phyloP scores from a whole-genome alignment of 2,797 vertebrate genomes.

The Leptodactylus fallax region DNA sequence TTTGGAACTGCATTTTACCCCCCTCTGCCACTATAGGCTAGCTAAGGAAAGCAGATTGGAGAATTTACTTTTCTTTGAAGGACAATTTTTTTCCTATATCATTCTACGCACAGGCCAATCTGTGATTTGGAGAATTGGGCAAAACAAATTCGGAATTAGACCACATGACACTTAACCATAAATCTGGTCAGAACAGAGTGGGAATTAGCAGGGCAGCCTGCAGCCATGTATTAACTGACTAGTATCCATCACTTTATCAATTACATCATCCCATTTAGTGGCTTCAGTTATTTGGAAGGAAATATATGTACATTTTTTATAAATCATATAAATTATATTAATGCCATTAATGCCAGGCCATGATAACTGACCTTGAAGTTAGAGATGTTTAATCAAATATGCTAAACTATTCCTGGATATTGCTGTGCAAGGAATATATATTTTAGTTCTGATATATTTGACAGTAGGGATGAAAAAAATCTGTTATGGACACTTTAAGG shows the following conservation, averaged over 20 bases:
- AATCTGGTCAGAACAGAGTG: not conserved
- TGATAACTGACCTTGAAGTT: slow-evolving; percentile 20
- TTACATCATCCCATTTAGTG: not conserved
- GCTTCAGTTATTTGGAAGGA: not conserved
- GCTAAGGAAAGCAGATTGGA: not conserved
- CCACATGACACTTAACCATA: too few species aligned
- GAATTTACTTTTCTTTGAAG: not conserved
- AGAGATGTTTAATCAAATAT: slow-evolving; percentile 32
- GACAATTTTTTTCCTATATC: not conserved
- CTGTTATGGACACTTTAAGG: too few species aligned
- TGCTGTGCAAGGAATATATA: slow-evolving; percentile 1
- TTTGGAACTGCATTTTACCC: not conserved
- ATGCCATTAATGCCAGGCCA: not conserved
- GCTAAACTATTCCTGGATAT: slow-evolving; percentile 16
- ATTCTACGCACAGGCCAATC: not conserved
- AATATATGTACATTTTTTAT: slow-evolving; percentile 21
- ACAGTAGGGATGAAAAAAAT: not conserved
- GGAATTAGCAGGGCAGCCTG: not conserved
- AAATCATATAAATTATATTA: slow-evolving; percentile 14
- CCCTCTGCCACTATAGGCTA: not conserved
- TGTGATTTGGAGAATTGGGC: not conserved
- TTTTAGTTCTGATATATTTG: not conserved
- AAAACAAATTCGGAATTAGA: too few species aligned
- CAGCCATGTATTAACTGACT: not conserved
- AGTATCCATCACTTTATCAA: not conserved